phyloP scores from a whole-genome alignment of 2,113 vertebrate genomes.

The Percina caprodes region DNA sequence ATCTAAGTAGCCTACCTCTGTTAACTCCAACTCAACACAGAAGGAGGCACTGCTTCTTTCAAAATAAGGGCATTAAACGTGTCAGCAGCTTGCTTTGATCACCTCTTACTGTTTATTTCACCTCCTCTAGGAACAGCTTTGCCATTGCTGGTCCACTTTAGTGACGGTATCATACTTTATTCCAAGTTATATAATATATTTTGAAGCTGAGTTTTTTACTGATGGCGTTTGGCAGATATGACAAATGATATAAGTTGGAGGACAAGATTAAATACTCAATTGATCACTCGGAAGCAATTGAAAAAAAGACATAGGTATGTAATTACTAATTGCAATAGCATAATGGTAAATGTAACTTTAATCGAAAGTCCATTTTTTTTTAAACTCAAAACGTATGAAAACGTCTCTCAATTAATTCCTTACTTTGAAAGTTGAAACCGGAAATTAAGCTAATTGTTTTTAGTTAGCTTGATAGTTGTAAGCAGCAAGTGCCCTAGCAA shows the following conservation, averaged over 20 bases:
- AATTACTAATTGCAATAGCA: not conserved
- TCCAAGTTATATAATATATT: not conserved
- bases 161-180: not conserved
- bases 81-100: not conserved
- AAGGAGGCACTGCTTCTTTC: not conserved
- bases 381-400: not conserved
- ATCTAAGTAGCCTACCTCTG: not conserved
- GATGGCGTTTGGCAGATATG: not conserved
- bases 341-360: not conserved
- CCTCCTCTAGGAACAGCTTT: not conserved
- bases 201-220: not conserved
- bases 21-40: not conserved
- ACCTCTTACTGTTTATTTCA: not conserved
- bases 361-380: not conserved
- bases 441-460: not conserved
- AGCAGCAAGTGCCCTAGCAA: slow-evolving; percentile 46
- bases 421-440: slow-evolving; percentile 53
- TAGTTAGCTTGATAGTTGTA: slow-evolving; percentile 19
- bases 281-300: rapidly evolving
- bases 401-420: not conserved
- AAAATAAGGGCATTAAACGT: slow-evolving; percentile 36
- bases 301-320: not conserved
- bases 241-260: no score
- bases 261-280: not conserved
- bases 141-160: not conserved